Base-by-base conservation (phyloP, 2,888 invertebrate genomes). In the Anarsia innoxiella region DNA sequence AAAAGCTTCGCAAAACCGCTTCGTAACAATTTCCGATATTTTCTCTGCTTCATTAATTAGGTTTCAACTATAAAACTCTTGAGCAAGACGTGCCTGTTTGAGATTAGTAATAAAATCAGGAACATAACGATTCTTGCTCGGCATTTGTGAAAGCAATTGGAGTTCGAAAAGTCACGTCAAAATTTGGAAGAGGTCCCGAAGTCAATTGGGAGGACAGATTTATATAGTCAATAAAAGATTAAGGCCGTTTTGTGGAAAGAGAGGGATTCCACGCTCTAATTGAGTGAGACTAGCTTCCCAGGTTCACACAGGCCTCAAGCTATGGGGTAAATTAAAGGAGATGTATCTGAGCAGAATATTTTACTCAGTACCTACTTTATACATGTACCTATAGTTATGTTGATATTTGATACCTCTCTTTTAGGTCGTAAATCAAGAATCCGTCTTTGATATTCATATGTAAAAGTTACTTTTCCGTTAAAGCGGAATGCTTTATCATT, bases 211-310 rank as follows among this genome's bases (percentile, higher is more conserved):
- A 47, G 42, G 40, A 41, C 45, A 49, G 53, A 60, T 54, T 53
- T 56, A 57, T 51, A 45, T 49, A 56, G 59, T 55, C 58, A 54
- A 62, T 66, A 60, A 57, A 61, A 64, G 59, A 59, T 66, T 61
- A 64, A 56, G 53, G 53, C 46, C 45, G 41, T 50, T 46, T 41
- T 39, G 39, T n/a, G n/a, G n/a, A n/a, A n/a, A n/a, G n/a, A n/a
- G 44, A 40, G 41, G 34, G 19, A 30, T 14, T 8, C 44, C 46
- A 40, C 42, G 40, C 33, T 46, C 54, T 62, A 66, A 66, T 66
- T 62, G 61, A 51, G 43, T 52, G 46, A 41, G 51, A 44, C 46
- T n/a, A n/a, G n/a, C n/a, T n/a, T n/a, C n/a, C n/a, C n/a, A 26
- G 8, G n/a, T 26, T 47, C 45, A 47, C 53, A 39, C 44, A 44